Conservation (phyloP, 64 coral and sea anemone genomes). For the Acropora tenuis region DNA sequence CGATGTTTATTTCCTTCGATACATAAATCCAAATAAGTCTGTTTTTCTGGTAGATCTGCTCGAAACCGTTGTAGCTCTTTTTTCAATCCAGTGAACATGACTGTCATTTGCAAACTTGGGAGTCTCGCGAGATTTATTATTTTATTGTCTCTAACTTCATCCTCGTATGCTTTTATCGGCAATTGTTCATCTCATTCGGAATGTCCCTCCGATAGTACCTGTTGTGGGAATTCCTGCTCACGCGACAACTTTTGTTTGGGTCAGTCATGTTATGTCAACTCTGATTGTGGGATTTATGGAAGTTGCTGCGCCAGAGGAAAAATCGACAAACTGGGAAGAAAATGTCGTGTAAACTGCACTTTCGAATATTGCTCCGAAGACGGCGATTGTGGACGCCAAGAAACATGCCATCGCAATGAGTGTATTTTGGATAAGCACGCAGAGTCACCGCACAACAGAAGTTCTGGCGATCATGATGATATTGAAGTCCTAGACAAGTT, state of each 20-base stretch:
- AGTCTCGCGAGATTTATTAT: not conserved
- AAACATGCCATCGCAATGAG: not conserved
- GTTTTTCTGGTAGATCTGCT: too few species aligned
- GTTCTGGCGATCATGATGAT: not conserved
- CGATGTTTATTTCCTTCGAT: too few species aligned
- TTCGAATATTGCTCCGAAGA: not conserved
- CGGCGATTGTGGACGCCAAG: not conserved
- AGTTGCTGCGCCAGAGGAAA: not conserved
- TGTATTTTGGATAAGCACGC: not conserved
- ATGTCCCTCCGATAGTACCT: not conserved
- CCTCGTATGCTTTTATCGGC: not conserved
- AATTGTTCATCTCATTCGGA: not conserved
- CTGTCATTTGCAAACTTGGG: not conserved
- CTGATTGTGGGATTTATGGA: not conserved
- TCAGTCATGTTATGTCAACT: not conserved
- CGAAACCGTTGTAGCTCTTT: too few species aligned
- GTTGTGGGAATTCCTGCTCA: not conserved
- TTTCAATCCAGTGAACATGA: not conserved
- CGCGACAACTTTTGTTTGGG: not conserved
- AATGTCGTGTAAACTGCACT: not conserved
- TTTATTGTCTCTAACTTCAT: not conserved
- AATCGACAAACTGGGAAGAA: not conserved
- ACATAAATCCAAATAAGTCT: too few species aligned
- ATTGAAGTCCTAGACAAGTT: too few species aligned
- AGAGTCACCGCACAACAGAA: not conserved